phyloP scores from a whole-genome alignment of 2,888 invertebrate genomes.

The Steinernema scapterisci region DNA sequence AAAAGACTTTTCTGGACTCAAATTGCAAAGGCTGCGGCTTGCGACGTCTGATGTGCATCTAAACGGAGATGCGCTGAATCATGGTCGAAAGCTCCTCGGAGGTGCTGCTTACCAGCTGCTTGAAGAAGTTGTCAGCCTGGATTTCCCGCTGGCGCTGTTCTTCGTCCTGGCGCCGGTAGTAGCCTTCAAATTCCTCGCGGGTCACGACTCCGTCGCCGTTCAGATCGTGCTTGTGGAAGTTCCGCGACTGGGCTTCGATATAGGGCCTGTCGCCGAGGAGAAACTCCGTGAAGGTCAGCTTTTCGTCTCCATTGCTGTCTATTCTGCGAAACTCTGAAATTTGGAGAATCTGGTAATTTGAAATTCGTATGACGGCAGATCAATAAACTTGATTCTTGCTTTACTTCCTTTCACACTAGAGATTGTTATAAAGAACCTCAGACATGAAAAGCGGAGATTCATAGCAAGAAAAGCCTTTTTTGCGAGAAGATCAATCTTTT shows the following conservation, averaged over 20 bases:
- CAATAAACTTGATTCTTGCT: too few relatives aligned
- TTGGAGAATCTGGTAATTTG: neutral
- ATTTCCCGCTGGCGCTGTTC: conserved; percentile 42
- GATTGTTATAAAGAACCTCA: too few relatives aligned
- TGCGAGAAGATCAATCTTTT: too few relatives aligned
- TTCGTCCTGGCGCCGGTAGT: conserved; percentile 53
- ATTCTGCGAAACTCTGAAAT: conserved; percentile 60
- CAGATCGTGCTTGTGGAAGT: conserved; percentile 50
- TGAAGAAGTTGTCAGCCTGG: conserved; percentile 50
- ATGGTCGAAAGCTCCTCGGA: neutral
- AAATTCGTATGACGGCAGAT: neutral
- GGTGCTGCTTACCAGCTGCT: conserved; percentile 47
- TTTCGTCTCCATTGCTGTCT: conserved; percentile 56
- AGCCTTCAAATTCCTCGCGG: conserved; percentile 57
- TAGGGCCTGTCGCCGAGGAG: conserved; percentile 59
- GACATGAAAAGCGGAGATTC: too few relatives aligned
- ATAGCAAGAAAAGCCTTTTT: too few relatives aligned
- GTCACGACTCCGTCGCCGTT: conserved; percentile 58
- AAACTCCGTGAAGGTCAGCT: conserved; percentile 62
- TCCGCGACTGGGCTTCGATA: conserved; percentile 54
- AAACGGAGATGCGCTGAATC: conserved; percentile 30
- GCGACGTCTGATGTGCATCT: conserved; percentile 33
- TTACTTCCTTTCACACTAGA: too few relatives aligned
- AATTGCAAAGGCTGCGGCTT: conserved; percentile 31
- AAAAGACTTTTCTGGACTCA: conserved; percentile 27